phyloP scores from a whole-genome alignment of 1,140 invertebrate genomes.

The Luehdorfia chinensis region DNA sequence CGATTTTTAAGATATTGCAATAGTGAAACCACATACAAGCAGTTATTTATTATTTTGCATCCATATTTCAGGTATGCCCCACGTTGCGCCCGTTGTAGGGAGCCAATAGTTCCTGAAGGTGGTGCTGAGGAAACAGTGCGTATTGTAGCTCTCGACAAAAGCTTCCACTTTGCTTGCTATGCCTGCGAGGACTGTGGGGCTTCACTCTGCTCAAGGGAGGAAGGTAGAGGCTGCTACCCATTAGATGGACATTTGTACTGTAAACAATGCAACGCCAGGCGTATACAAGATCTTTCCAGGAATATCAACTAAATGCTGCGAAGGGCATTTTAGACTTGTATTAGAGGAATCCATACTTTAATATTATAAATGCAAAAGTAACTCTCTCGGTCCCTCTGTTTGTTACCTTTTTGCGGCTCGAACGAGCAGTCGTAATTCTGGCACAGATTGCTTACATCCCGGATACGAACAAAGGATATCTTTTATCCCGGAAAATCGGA shows the following conservation, averaged over 20 bases:
- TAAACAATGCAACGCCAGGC: constrained; percentile 95
- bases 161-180: constrained; percentile 98
- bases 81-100: constrained; percentile 93
- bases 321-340: too few species aligned
- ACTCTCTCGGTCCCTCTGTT: too few species aligned
- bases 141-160: constrained; percentile 97
- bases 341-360: too few species aligned
- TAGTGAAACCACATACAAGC: too few species aligned
- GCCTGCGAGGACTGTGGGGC: constrained; percentile 98
- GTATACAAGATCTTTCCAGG: constrained; percentile 89
- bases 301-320: constrained; percentile 80
- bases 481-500: too few species aligned
- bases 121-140: constrained; percentile 97
- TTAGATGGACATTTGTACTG: constrained; percentile 97
- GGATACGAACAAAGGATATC: too few species aligned
- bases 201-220: constrained; percentile 94
- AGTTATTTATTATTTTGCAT: too few species aligned
- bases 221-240: constrained; percentile 96
- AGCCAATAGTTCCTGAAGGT: constrained; percentile 96
- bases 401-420: too few species aligned
- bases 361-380: too few species aligned
- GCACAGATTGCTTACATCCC: too few species aligned
- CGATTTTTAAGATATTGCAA: too few species aligned
- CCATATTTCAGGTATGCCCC: constrained; percentile 87
- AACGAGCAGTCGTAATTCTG: too few species aligned